These are phyloP conservation scores for Leptonema lineaticorne DNA, from an alignment of 1,140 invertebrate genomes.

Conservation along the genomic window DNA sequence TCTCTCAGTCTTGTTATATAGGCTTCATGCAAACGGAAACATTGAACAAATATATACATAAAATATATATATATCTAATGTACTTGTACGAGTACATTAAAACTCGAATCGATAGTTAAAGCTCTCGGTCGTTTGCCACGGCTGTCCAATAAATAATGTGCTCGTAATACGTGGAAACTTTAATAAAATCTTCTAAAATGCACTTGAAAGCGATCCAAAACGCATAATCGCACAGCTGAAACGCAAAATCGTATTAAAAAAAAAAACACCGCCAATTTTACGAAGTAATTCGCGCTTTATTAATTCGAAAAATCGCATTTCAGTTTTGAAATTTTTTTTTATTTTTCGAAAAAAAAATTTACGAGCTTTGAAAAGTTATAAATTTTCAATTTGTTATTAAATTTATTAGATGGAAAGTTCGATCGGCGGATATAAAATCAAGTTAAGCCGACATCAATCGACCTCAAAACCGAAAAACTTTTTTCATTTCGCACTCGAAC, in stretches of 20 bases:
- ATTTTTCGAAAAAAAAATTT: no score
- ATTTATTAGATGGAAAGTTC: no score
- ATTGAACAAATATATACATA: no score
- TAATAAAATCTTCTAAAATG: background rate
- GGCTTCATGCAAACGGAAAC: background rate
- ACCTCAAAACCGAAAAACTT: slow-evolving; percentile 4
- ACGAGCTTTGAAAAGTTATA: no score
- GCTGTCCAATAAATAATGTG: background rate
- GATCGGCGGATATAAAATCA: no score
- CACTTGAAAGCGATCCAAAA: background rate
- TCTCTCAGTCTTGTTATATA: background rate
- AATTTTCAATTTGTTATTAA: no score
- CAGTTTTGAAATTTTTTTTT: no score
- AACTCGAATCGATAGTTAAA: background rate
- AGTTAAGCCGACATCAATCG: background rate
- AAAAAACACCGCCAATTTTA: no score
- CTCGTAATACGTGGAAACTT: background rate
- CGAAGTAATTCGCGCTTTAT: no score
- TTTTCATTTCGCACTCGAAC: slow-evolving; percentile 11
- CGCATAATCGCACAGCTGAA: no score
- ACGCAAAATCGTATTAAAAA: no score
- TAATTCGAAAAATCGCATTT: no score
- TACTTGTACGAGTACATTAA: background rate
- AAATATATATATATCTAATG: background rate
- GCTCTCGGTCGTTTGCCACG: background rate